Percentiles rank a stretch among this genome's conserved stretches.
Evolutionary conservation across 2,113 vertebrate species (phyloP).

Genomic region (Notarius lentiginosus): DNA sequence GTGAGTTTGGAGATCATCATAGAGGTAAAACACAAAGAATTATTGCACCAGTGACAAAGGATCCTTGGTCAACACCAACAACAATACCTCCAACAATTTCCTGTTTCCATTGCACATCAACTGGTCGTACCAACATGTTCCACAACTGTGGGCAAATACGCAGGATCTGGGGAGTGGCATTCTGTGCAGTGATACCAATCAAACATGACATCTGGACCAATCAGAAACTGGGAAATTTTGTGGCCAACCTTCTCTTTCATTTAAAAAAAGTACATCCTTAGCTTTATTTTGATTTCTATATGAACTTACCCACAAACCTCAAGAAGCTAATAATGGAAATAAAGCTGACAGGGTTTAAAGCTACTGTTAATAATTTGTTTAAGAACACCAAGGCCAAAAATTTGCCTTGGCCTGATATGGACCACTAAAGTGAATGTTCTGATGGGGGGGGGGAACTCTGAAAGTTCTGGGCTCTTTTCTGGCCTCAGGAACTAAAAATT

Average conservation of each 20-base stretch:
- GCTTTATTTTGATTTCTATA: neutral
- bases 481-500: neutral
- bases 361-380: neutral
- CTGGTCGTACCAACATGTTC: neutral
- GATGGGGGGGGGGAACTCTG: neutral
- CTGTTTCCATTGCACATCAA: neutral
- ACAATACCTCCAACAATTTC: neutral
- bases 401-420: neutral
- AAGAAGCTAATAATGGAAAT: neutral
- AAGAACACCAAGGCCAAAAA: too few relatives aligned
- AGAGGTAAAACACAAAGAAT: neutral
- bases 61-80: neutral
- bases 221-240: neutral
- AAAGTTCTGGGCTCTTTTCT: neutral
- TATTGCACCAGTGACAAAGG: neutral
- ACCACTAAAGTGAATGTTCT: neutral
- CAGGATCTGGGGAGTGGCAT: neutral
- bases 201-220: neutral
- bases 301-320: neutral
- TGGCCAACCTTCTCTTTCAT: neutral
- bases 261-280: neutral
- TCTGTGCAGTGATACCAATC: neutral
- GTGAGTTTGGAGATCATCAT: neutral
- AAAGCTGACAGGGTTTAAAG: neutral
- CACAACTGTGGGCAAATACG: neutral